Conservation (phyloP, 2,113 vertebrate genomes). For the Sturnira hondurensis region DNA sequence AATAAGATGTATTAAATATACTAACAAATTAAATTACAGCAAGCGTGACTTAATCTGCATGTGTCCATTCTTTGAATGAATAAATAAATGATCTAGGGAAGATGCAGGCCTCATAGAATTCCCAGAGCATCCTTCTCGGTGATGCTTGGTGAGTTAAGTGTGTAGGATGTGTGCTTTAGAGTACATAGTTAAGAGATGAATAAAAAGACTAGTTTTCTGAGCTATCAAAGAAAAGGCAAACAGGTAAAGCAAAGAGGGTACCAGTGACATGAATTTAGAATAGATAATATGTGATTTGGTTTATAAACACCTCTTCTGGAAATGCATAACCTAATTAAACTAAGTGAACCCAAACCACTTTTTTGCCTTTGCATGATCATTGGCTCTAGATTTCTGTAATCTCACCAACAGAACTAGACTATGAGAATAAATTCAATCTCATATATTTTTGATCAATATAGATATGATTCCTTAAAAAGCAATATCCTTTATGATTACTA, state of each 20-base stretch:
- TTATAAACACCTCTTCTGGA: neutral
- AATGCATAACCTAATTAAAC: constrained; percentile 34
- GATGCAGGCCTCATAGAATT: neutral
- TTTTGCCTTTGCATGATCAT: neutral
- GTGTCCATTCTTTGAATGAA: neutral
- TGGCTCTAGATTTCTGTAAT: neutral
- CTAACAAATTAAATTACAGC: neutral
- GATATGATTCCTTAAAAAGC: neutral
- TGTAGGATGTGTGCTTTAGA: neutral
- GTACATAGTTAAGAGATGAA: neutral
- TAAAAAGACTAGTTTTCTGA: constrained; percentile 40
- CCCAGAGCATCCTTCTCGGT: neutral
- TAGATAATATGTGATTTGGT: neutral
- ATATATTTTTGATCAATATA: neutral
- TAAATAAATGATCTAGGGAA: neutral
- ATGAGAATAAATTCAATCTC: neutral
- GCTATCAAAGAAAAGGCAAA: neutral
- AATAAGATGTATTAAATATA: neutral
- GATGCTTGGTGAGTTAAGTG: constrained; percentile 34
- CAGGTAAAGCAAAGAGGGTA: neutral
- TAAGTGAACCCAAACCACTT: neutral
- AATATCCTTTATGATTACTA: neutral
- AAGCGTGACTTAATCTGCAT: neutral
- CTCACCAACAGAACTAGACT: neutral
- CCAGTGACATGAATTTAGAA: neutral